Evolutionary conservation across 2,888 invertebrate genomes (phyloP), one percentile per base, ranked within the genome.

Genomic region (Dinocampus coccinellae): DNA sequence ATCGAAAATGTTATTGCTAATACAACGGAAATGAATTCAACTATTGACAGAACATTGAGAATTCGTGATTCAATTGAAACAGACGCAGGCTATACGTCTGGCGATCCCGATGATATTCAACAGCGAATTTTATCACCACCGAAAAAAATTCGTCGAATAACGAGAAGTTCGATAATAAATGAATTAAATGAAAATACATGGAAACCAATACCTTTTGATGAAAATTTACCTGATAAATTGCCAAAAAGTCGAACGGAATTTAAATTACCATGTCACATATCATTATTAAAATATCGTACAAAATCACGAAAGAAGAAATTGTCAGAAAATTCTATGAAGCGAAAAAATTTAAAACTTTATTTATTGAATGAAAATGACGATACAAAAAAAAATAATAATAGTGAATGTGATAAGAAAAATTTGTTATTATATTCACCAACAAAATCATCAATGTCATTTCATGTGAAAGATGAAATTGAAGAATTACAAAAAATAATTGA

Each of bases 141-240:
- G 3, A 55, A 66, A 39, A 60, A n/a, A 33, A 29, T 47, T 67
- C n/a, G 26, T 39, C 34, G 62, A 57, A 24, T 47, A 20, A 39
- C 34, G 2, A 33, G 26, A 52, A 52, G 58, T 34, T 33, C 70
- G 0, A 24, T 20, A 0, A 33, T 57, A 0, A 68, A 73, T 53
- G 60, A 63, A 57, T 24, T 58, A 3, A 75, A 75, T 34, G 62
- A 72, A 47, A 76, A 76, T 34, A 57, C 72, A 2, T 80, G 81
- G 77, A 77, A 82, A 69, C 81, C 85, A 39, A 85, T 85, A 75
- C 80, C 84, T n/a, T 80, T 85, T 66, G 74, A 81, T 63, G 73
- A 79, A 57, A 79, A 79, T 39, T 75, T 81, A 47, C 79, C 83
- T 24, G 79, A 81, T 13, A 77, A 77, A 72, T 29, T 77, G 13